A percentile compares a stretch with the other conserved stretches of the same genome.
Evolutionary conservation across 1,140 invertebrate genomes (phyloP).

Genomic region (Archegozetes longisetosus): DNA sequence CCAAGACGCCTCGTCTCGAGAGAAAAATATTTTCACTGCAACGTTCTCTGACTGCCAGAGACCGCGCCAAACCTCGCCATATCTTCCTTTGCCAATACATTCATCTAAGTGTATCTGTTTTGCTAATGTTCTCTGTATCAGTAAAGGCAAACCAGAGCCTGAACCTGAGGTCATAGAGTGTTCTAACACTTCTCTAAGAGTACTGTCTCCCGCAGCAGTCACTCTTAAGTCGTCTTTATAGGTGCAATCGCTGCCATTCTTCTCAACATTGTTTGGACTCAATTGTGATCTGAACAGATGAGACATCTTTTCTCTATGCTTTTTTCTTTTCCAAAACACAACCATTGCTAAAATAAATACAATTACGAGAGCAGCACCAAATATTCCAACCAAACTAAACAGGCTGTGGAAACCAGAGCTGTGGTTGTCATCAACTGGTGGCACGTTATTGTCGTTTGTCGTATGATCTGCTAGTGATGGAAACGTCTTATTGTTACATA

Average conservation of each 20-base stretch:
- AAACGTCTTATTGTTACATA: background rate
- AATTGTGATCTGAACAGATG: background rate
- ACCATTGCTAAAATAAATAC: background rate
- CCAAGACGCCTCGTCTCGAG: slow-evolving; percentile 85
- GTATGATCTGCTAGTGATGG: background rate
- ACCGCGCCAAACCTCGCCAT: slow-evolving; percentile 83
- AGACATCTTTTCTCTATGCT: background rate
- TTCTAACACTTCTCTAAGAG: background rate
- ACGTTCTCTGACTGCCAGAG: slow-evolving; percentile 83
- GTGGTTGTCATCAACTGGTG: background rate
- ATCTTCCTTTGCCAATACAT: slow-evolving; percentile 83
- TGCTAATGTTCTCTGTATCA: slow-evolving; percentile 86
- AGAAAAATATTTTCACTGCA: slow-evolving; percentile 83
- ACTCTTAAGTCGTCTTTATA: background rate
- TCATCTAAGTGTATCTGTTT: slow-evolving; percentile 79
- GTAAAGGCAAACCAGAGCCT: slow-evolving; percentile 71
- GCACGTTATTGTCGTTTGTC: background rate
- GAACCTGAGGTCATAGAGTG: slow-evolving; percentile 53
- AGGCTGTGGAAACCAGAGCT: background rate
- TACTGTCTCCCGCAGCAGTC: background rate
- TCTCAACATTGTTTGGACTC: background rate
- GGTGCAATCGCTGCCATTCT: background rate
- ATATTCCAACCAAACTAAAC: background rate
- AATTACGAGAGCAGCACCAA: background rate
- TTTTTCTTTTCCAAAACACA: background rate